These are phyloP conservation scores for Poliocrania exsul DNA, from an alignment of 2,797 vertebrate species.

Conservation along the genomic window DNA sequence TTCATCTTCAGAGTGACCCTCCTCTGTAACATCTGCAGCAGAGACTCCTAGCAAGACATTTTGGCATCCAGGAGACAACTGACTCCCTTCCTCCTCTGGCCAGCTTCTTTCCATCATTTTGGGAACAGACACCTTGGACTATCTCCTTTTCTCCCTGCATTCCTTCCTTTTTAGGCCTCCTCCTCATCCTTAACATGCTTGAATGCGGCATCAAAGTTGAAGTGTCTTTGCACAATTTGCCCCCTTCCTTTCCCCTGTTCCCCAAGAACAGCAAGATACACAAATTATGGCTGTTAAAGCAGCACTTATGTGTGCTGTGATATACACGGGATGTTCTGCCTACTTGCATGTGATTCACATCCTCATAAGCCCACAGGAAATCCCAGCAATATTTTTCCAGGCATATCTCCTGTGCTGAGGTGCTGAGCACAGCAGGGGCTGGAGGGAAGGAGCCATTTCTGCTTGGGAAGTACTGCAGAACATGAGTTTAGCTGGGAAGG, in stretches of 20 bases:
- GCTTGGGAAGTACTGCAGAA: neutral
- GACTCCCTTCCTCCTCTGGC: neutral
- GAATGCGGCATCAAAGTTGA: neutral
- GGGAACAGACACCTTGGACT: neutral
- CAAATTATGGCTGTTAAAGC: constrained; percentile 4
- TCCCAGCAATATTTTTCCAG: constrained; percentile 66
- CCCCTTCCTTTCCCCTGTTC: neutral
- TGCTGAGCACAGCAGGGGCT: constrained; percentile 46
- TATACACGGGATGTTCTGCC: constrained; percentile 22
- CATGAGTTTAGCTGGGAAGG: neutral
- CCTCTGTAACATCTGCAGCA: neutral
- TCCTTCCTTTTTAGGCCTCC: neutral
- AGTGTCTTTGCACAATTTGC: neutral
- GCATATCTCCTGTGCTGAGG: constrained; percentile 50
- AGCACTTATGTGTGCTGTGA: constrained; percentile 7
- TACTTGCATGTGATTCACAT: constrained; percentile 58
- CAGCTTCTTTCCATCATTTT: neutral
- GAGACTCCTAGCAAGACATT: neutral
- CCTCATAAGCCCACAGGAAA: constrained; percentile 66
- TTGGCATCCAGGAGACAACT: neutral
- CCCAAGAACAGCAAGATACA: neutral
- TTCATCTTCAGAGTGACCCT: neutral
- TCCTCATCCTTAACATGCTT: neutral
- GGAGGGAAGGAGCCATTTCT: constrained; percentile 19
- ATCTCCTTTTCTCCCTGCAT: neutral